Evolutionary conservation across 2,113 vertebrate genomes (phyloP).

Genomic region (Pelusios castaneus): DNA sequence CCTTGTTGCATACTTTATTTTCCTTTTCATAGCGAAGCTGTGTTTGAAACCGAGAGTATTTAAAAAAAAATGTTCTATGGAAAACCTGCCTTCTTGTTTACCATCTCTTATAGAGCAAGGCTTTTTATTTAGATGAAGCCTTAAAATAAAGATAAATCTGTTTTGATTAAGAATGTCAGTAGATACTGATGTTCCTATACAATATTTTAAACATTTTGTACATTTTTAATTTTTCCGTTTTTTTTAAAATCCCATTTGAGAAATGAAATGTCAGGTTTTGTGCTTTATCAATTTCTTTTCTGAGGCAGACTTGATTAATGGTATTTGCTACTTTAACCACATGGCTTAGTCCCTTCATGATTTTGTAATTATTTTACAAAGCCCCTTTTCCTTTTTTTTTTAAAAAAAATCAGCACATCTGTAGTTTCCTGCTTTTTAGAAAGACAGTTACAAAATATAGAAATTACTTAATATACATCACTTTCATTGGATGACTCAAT

Average conservation of each 20-base stretch:
- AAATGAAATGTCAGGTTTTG: background rate
- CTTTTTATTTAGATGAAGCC: background rate
- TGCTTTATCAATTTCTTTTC: constrained; percentile 18
- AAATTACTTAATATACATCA: constrained; percentile 38
- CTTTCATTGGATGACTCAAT: background rate
- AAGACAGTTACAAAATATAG: constrained; percentile 40
- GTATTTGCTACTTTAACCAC: constrained; percentile 26
- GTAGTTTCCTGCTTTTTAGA: constrained; percentile 45
- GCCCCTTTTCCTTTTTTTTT: constrained; percentile 34
- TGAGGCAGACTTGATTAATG: constrained; percentile 7
- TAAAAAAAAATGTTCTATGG: background rate
- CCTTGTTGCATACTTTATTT: background rate
- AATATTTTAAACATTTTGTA: accelerated
- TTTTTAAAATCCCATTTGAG: background rate
- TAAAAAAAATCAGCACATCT: constrained; percentile 58
- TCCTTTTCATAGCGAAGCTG: background rate
- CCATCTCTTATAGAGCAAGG: background rate
- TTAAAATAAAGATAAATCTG: background rate
- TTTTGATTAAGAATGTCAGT: background rate
- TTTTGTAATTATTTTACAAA: background rate
- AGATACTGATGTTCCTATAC: background rate
- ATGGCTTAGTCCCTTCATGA: background rate
- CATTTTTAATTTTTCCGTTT: background rate
- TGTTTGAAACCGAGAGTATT: background rate
- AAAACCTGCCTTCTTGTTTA: background rate